Evolutionary conservation across 2,888 invertebrate species (phyloP), one percentile per base, ranked within the genome.

Genomic region (Epirrita christyi): DNA sequence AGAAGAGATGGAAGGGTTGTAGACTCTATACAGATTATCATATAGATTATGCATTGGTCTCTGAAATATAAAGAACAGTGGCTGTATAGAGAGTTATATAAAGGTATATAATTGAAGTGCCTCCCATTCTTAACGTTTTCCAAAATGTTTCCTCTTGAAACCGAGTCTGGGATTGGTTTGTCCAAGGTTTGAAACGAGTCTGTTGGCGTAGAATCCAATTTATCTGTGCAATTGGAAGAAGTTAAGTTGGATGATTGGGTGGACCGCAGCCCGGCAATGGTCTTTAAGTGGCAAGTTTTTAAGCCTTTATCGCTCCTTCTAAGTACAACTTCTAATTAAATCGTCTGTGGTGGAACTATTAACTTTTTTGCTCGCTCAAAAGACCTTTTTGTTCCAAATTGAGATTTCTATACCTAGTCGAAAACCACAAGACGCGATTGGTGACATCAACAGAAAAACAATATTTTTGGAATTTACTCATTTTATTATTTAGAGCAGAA

Each of bases 161-260:
- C 37, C n/a, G n/a, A 13, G 40, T 49, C 48, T 29, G 28, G 10
- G n/a, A 38, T 13, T 38, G 27, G 56, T 28, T 29, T 6, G 21
- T 46, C 42, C 37, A 37, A 2, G 41, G 13, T 32, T 14, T 7
- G 69, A 74, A 76, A 68, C 66, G 73, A 70, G 74, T 73, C 75
- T 75, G 2, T 75, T 78, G 74, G 70, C 69, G 72, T 68, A 68
- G 67, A 72, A 79, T 77, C 72, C 75, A 78, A 78, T 79, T 78
- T 79, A 70, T 70, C 67, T 64, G 61, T 61, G 66, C 73, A 69
- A 72, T 71, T 69, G 71, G 69, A 73, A 75, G 69, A 71, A 74
- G 71, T 72, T 68, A 73, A 77, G 60, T 67, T 54, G 67, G 67
- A 71, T 77, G 77, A 76, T 78, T 77, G 75, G 70, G 66, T 68